These are phyloP conservation scores for Fragum sueziense DNA, from an alignment of 2,888 invertebrate species.

Conservation along the genomic window DNA sequence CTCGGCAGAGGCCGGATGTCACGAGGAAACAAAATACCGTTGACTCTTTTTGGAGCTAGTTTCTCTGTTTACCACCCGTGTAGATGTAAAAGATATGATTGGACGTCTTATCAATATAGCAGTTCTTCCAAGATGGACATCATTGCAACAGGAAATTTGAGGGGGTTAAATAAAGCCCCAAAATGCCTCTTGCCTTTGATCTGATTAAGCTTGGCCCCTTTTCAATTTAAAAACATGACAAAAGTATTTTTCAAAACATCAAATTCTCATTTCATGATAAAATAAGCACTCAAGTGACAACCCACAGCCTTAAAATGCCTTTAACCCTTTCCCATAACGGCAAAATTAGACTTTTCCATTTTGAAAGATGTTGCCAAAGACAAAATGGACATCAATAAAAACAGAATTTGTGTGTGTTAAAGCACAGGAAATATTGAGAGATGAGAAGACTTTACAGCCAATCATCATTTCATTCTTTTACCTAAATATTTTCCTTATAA, in stretches of 20 bases:
- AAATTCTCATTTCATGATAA: slow-evolving; percentile 22
- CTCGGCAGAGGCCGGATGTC: too few relatives aligned
- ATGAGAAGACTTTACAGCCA: not conserved
- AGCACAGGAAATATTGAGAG: not conserved
- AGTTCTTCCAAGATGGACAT: too few relatives aligned
- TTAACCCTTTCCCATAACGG: not conserved
- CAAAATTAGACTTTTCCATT: not conserved
- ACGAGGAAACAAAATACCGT: too few relatives aligned
- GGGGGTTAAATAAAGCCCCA: too few relatives aligned
- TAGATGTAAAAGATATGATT: too few relatives aligned
- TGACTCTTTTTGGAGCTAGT: too few relatives aligned
- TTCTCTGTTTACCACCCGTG: too few relatives aligned
- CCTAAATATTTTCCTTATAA: not conserved
- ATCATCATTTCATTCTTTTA: not conserved
- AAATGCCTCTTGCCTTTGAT: slow-evolving; percentile 15
- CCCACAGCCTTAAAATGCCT: slow-evolving; percentile 9
- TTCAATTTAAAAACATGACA: slow-evolving; percentile 13
- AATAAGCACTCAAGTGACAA: slow-evolving; percentile 19
- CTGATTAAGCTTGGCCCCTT: not conserved
- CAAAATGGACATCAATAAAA: not conserved
- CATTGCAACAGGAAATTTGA: too few relatives aligned
- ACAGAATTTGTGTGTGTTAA: not conserved
- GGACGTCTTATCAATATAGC: too few relatives aligned
- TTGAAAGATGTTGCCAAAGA: not conserved
- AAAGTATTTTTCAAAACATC: slow-evolving; percentile 17